A percentile compares a stretch with the other conserved stretches of the same genome.
Evolutionary conservation across 2,888 invertebrate genomes (phyloP).

Genomic region (Atrina japonica): DNA sequence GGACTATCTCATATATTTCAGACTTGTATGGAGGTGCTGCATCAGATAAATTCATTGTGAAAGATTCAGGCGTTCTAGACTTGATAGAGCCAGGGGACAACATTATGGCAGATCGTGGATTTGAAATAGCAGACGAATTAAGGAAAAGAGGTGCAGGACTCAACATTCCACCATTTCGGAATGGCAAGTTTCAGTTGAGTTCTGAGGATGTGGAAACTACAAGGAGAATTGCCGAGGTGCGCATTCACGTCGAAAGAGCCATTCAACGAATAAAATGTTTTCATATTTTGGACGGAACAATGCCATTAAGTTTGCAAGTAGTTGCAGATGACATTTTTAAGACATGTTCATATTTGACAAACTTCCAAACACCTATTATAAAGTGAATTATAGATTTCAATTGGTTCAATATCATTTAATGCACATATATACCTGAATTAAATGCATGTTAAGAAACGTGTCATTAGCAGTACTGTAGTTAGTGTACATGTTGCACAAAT

Average conservation of each 20-base stretch:
- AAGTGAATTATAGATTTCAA: no score
- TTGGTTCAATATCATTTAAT: no score
- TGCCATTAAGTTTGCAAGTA: slow-evolving; percentile 20
- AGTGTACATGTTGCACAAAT: no score
- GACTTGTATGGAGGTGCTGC: slow-evolving; percentile 42
- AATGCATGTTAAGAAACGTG: no score
- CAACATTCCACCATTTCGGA: slow-evolving; percentile 28
- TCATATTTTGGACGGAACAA: slow-evolving; percentile 20
- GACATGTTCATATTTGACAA: slow-evolving; percentile 22
- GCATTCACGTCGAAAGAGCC: slow-evolving; percentile 22
- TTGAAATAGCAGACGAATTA: slow-evolving; percentile 33
- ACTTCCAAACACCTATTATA: slow-evolving; percentile 16
- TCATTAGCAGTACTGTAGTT: no score
- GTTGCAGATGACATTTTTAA: slow-evolving; percentile 26
- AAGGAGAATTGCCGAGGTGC: slow-evolving; percentile 6
- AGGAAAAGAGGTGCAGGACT: slow-evolving; percentile 4
- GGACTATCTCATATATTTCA: slow-evolving; percentile 44
- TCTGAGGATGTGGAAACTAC: slow-evolving; percentile 13
- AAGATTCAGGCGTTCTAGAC: slow-evolving; percentile 28
- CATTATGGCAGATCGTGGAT: slow-evolving; percentile 47
- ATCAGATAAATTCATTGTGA: no score
- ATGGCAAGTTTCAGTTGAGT: slow-evolving; percentile 7
- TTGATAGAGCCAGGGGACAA: slow-evolving; percentile 36
- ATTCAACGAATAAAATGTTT: slow-evolving; percentile 22
- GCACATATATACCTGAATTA: no score